Conservation (phyloP, 2,113 vertebrate species). For the Corydoras maculifer region DNA sequence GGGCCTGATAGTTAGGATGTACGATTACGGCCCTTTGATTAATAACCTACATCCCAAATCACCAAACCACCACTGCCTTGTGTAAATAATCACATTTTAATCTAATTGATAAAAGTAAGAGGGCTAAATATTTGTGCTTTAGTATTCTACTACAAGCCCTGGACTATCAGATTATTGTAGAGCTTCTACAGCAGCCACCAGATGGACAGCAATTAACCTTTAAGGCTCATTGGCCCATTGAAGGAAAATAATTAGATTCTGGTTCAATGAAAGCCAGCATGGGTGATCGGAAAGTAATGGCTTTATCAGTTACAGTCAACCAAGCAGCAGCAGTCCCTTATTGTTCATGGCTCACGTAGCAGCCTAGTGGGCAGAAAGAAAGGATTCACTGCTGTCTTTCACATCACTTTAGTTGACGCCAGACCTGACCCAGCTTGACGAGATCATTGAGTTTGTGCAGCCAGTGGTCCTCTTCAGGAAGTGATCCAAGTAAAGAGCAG, state of each 20-base stretch:
- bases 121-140: slow-evolving; percentile 8
- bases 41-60: too few species aligned
- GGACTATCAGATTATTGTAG: slow-evolving; percentile 53
- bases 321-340: slow-evolving; percentile 20
- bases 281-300: slow-evolving; percentile 27
- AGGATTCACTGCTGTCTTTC: slow-evolving; percentile 27
- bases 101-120: background rate
- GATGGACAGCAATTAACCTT: slow-evolving; percentile 68
- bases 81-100: too few species aligned
- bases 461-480: background rate
- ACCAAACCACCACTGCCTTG: too few species aligned
- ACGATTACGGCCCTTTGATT: too few species aligned
- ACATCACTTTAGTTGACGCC: slow-evolving; percentile 14
- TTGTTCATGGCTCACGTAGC: slow-evolving; percentile 25
- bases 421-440: slow-evolving; percentile 1
- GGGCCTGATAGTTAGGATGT: too few species aligned
- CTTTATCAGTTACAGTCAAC: slow-evolving; percentile 40
- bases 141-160: background rate
- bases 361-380: slow-evolving; percentile 24
- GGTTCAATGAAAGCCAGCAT: slow-evolving; percentile 25
- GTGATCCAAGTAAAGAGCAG: background rate
- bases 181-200: slow-evolving; percentile 54
- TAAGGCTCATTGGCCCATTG: slow-evolving; percentile 57
- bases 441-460: slow-evolving; percentile 18
- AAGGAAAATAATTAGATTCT: slow-evolving; percentile 64